Evolutionary conservation across 1,140 invertebrate species (phyloP), one percentile per base, ranked within the genome.

Genomic region (Nymphalis io): DNA sequence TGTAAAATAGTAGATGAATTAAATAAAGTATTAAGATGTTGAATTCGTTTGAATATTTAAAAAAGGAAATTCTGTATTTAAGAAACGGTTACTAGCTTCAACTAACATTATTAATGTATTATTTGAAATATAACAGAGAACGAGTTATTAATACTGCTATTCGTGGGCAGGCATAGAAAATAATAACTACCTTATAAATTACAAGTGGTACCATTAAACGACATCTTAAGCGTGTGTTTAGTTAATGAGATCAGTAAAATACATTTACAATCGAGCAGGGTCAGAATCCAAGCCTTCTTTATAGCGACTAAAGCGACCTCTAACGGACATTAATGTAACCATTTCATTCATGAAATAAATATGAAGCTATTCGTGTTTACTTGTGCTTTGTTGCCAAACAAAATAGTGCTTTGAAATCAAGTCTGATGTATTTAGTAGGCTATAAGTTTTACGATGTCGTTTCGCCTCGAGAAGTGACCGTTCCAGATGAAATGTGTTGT

Each of bases 261-360:
- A 21, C 38, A 61, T 57, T 18, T 57, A 66, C 48, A 61, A 38
- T 39, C 62, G 57, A 51, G 51, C 33, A 39, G 16, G 66, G 70
- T 63, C 70, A 63, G 65, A 27, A 16, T 62, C 48, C 48, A 5
- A 53, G 38, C 12, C 46, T 73, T 46, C 38, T 73, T 72, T 72
- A 72, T 63, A 68, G 42, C 60, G 38, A 20, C 21, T 23, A 23
- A 38, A 57, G 65, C 57, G 65, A 73, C 71, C 65, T 48, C 46
- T 62, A 57, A 39, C 65, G 39, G 61, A 46, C 60, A 27, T 48
- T 60, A 68, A 62, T 68, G 70, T 63, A 40, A 33, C 65, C 63
- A 40, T 68, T 73, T 68, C 71, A 65, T 73, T 68, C 66, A 69
- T 57, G 68, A 69, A 64, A 73, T 73, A 65, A 73, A 73, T 69